Percentiles rank a stretch among this genome's conserved stretches.
phyloP scores from a whole-genome alignment of 2,797 vertebrate species.

The Ctenosaura bakeri region DNA sequence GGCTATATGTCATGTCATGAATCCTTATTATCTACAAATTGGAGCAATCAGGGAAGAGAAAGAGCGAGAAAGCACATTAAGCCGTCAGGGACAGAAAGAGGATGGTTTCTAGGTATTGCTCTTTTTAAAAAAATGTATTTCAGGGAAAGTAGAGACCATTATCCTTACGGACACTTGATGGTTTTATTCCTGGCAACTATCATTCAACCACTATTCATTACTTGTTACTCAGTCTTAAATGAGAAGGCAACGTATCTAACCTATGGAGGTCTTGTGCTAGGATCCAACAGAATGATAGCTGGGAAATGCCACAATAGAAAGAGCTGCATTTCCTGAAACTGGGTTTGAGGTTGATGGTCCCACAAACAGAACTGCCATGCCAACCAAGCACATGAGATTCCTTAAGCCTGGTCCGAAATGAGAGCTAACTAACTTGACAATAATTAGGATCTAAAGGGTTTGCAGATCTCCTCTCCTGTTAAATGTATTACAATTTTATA shows the following conservation, averaged over 20 bases:
- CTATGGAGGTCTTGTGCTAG: neutral
- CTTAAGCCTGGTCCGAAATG: neutral
- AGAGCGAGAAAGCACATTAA: constrained; percentile 27
- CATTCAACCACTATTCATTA: constrained; percentile 38
- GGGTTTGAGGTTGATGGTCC: neutral
- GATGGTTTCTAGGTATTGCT: constrained; percentile 49
- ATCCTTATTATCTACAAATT: constrained; percentile 59
- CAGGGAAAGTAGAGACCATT: constrained; percentile 54
- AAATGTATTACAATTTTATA: neutral
- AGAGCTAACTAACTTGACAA: neutral
- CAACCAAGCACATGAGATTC: neutral
- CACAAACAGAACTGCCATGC: neutral
- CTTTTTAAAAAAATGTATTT: constrained; percentile 15
- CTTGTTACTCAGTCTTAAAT: constrained; percentile 18
- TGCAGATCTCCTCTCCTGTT: neutral
- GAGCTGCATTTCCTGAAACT: neutral
- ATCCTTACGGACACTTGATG: rapidly evolving
- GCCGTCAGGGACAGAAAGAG: constrained; percentile 22
- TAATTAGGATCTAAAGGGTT: neutral
- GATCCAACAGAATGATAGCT: neutral
- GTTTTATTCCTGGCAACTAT: constrained; percentile 41
- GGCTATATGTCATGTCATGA: neutral
- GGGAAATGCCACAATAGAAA: constrained; percentile 42
- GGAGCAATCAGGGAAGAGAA: constrained; percentile 30
- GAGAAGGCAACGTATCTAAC: constrained; percentile 1